Evolutionary conservation across 2,797 vertebrate species (phyloP).

Genomic region (Phataginus tricuspis): DNA sequence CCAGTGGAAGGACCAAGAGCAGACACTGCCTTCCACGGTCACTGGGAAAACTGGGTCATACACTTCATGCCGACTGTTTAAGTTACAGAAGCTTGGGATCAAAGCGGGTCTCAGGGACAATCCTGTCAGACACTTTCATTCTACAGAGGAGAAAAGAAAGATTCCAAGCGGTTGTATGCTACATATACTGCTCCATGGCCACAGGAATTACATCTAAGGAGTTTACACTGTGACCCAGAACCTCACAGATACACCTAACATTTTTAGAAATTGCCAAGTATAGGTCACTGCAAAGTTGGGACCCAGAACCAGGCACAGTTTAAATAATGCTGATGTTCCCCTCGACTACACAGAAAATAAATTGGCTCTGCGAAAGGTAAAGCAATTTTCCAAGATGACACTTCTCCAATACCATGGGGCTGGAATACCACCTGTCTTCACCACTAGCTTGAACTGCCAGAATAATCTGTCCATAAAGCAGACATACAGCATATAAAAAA

Average conservation of each 20-base stretch:
- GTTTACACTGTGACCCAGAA: accelerated
- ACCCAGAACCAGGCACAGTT: neutral
- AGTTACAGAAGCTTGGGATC: neutral
- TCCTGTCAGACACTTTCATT: neutral
- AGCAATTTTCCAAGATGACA: neutral
- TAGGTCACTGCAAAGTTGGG: neutral
- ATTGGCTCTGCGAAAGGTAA: neutral
- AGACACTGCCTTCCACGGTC: neutral
- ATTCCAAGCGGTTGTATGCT: accelerated
- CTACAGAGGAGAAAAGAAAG: neutral
- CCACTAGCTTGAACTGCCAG: neutral
- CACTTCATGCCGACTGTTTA: neutral
- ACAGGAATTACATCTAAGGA: neutral
- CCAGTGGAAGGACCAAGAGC: neutral
- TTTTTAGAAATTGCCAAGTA: neutral
- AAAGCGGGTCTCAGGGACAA: neutral
- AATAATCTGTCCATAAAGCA: neutral
- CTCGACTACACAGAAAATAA: neutral
- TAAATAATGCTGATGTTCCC: neutral
- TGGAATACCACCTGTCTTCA: neutral
- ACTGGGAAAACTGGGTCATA: neutral
- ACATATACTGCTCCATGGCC: accelerated
- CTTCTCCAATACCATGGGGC: neutral
- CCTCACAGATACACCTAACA: accelerated
- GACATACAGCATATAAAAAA: neutral